These are phyloP conservation scores for Saccopteryx leptura DNA, from an alignment of 2,113 vertebrate species.

Conservation along the genomic window DNA sequence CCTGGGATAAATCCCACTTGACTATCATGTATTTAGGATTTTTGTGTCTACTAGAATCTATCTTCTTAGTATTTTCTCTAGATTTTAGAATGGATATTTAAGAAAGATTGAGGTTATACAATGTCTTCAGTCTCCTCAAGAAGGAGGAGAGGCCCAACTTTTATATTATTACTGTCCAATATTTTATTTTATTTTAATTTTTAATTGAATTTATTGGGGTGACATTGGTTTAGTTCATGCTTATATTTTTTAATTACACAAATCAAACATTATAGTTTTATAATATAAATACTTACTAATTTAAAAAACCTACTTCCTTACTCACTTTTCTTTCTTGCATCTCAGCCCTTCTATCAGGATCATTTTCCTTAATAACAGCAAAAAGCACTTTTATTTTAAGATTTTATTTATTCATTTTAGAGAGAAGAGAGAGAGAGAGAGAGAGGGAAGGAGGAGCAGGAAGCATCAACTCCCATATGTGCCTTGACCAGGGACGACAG, in stretches of 20 bases:
- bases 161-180: background rate
- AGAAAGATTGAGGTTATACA: background rate
- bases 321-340: background rate
- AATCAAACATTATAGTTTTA: constrained; percentile 7
- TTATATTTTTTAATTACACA: background rate
- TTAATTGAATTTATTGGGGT: background rate
- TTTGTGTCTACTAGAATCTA: background rate
- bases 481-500: no score
- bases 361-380: background rate
- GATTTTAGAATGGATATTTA: constrained; percentile 8
- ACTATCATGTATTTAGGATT: background rate
- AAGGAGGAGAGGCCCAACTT: background rate
- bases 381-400: background rate
- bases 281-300: background rate
- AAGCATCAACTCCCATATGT: no score
- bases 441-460: no score
- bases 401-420: no score
- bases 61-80: constrained; percentile 8
- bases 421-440: no score
- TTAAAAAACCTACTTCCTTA: background rate
- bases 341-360: background rate
- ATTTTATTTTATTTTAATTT: constrained; percentile 1
- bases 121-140: background rate
- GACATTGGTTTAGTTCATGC: background rate
- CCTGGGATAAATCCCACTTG: background rate